Conservation (phyloP, 1,140 invertebrate genomes). For the Battus philenor region DNA sequence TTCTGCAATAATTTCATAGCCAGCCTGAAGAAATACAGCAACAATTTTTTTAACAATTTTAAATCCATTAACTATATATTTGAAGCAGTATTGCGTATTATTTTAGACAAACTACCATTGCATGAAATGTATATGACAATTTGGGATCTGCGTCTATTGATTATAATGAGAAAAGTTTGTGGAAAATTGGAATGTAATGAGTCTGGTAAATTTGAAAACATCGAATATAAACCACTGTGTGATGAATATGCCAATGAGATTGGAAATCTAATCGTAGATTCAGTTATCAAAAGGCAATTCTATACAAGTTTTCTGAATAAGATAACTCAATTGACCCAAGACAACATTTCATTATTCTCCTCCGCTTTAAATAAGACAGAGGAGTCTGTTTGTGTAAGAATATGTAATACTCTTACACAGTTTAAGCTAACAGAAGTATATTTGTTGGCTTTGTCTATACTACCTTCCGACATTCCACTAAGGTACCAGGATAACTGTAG, state of each 20-base stretch:
- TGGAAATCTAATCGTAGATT: conserved; percentile 20
- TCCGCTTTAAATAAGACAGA: neutral
- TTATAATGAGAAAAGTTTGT: conserved; percentile 15
- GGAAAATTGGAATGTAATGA: neutral
- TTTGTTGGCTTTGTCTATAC: conserved; percentile 13
- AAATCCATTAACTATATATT: conserved; percentile 7
- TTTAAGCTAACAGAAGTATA: conserved; percentile 14
- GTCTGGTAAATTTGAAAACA: conserved; percentile 1
- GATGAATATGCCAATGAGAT: conserved; percentile 23
- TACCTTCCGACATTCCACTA: neutral
- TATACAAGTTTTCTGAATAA: conserved; percentile 18
- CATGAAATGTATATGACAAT: conserved; percentile 26
- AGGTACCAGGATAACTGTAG: neutral
- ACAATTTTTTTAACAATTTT: neutral
- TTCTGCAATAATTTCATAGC: conserved; percentile 5
- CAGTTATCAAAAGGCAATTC: conserved; percentile 21
- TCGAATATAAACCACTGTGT: conserved; percentile 3
- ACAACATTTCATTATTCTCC: neutral
- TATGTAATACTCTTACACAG: conserved; percentile 13
- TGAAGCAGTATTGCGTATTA: conserved; percentile 13
- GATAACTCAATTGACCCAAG: neutral
- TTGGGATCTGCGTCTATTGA: conserved; percentile 23
- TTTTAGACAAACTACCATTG: conserved; percentile 19
- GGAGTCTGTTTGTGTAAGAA: neutral
- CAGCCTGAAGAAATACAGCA: neutral